phyloP scores from a whole-genome alignment of 2,113 vertebrate species.

The Laterallus jamaicensis region DNA sequence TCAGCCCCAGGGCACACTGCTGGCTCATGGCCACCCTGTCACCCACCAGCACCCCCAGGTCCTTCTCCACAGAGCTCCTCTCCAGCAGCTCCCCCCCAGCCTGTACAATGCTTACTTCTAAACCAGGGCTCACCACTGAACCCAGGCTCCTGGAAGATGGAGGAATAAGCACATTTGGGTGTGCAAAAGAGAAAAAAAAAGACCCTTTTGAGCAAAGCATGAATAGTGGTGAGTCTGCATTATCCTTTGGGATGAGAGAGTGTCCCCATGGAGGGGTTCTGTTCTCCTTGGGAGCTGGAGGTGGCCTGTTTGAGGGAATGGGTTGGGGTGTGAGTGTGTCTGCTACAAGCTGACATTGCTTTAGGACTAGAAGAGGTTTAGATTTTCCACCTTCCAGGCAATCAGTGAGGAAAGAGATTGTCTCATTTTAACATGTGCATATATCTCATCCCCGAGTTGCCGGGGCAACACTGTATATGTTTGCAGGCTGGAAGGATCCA shows the following conservation, averaged over 20 bases:
- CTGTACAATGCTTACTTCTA: neutral
- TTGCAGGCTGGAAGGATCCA: slow-evolving; percentile 73
- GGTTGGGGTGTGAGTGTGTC: neutral
- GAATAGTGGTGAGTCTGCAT: fast-evolving
- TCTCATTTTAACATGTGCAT: slow-evolving; percentile 47
- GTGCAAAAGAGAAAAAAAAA: neutral
- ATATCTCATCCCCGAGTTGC: slow-evolving; percentile 61
- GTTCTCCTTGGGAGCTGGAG: fast-evolving
- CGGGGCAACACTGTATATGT: slow-evolving; percentile 74
- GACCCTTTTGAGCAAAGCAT: neutral
- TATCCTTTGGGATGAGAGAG: neutral
- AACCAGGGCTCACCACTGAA: neutral
- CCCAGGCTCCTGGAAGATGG: neutral
- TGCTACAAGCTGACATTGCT: neutral
- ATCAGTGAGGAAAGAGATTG: slow-evolving; percentile 38
- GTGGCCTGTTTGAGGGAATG: neutral
- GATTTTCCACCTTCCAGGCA: slow-evolving; percentile 41
- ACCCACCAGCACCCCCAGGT: too few relatives aligned
- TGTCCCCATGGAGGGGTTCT: fast-evolving
- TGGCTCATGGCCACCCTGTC: too few relatives aligned
- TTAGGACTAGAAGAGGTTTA: neutral
- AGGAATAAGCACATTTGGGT: fast-evolving
- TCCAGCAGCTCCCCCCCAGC: too few relatives aligned
- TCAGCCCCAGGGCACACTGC: too few relatives aligned
- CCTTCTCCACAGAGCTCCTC: too few relatives aligned